Evolutionary conservation across 2,888 invertebrate genomes (phyloP).

Genomic region (Andricus quercusramuli): DNA sequence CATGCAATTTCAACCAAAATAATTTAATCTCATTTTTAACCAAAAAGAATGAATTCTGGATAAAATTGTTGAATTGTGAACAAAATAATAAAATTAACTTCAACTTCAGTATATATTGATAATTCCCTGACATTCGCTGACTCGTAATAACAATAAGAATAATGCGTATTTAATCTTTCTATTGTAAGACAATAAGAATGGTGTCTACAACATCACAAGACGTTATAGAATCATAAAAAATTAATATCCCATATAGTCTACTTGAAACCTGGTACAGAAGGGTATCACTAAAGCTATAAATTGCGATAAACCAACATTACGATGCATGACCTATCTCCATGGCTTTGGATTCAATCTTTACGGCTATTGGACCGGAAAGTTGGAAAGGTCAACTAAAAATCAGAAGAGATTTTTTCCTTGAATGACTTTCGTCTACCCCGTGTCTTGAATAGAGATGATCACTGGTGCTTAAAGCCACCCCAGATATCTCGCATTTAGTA

Average conservation of each 20-base stretch:
- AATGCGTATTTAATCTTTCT: background rate
- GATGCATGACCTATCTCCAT: slow-evolving; percentile 1
- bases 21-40: no score
- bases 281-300: background rate
- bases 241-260: background rate
- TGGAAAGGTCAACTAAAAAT: slow-evolving; percentile 35
- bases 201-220: background rate
- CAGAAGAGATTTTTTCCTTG: background rate
- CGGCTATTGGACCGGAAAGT: slow-evolving; percentile 26
- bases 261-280: background rate
- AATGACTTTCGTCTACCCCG: background rate
- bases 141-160: background rate
- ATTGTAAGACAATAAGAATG: background rate
- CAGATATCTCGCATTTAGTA: background rate
- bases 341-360: slow-evolving; percentile 22
- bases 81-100: no score
- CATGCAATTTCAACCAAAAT: no score
- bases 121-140: no score
- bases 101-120: no score
- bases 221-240: slow-evolving; percentile 1
- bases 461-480: background rate
- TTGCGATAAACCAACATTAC: slow-evolving; percentile 16
- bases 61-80: no score
- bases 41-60: no score
- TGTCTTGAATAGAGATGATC: slow-evolving; percentile 3